These are phyloP conservation scores for Ptychodera flava DNA, from an alignment of 35 echinoderm and acorn worm genomes.

Conservation along the genomic window DNA sequence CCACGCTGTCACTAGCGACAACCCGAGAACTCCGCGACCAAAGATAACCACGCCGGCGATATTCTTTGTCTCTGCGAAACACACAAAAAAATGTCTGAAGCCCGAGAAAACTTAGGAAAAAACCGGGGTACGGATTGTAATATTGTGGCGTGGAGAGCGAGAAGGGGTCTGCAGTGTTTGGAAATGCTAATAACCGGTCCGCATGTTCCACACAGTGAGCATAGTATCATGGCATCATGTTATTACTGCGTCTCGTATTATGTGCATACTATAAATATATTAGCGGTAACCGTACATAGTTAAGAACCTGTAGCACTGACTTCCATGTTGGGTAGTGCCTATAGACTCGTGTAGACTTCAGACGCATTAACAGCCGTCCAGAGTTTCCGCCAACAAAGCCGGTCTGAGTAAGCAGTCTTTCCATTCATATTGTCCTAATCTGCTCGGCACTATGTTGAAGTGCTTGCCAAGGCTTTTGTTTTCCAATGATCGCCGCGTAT, in stretches of 20 bases:
- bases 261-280: slow-evolving; percentile 2
- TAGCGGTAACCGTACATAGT: not conserved
- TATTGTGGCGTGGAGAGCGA: too few relatives aligned
- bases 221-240: not conserved
- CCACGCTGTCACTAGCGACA: too few relatives aligned
- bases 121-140: too few relatives aligned
- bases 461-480: not conserved
- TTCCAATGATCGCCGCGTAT: not conserved
- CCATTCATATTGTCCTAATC: not conserved
- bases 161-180: not conserved
- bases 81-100: too few relatives aligned
- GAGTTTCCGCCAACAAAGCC: not conserved
- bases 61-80: too few relatives aligned
- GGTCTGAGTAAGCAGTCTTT: not conserved
- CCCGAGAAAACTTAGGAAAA: too few relatives aligned
- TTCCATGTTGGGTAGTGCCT: not conserved
- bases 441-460: not conserved
- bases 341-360: not conserved
- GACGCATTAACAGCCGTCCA: not conserved
- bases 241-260: not conserved
- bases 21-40: too few relatives aligned
- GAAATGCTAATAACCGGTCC: not conserved
- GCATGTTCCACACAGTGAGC: not conserved
- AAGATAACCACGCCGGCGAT: too few relatives aligned
- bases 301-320: not conserved